Evolutionary conservation across 2,888 invertebrate species (phyloP).

Genomic region (Sphaerophoria taeniata): DNA sequence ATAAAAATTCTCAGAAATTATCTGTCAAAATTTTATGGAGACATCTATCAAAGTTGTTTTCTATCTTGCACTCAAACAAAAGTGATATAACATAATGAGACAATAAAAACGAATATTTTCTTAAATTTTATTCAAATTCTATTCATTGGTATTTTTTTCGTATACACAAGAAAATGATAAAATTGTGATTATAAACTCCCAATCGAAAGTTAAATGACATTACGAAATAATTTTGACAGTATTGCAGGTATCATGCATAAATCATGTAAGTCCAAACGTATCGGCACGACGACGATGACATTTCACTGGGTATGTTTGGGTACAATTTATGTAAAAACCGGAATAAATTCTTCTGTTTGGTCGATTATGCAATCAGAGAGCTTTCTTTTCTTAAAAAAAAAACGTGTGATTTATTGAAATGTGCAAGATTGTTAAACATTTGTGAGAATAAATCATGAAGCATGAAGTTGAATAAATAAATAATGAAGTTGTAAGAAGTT

Average conservation of each 20-base stretch:
- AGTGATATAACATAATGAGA: constrained; percentile 12
- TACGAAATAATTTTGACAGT: constrained; percentile 14
- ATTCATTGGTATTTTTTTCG: constrained; percentile 13
- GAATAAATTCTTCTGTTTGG: too few relatives aligned
- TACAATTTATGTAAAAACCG: neutral
- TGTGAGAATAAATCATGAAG: neutral
- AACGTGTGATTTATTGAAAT: neutral
- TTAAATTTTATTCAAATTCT: constrained; percentile 51
- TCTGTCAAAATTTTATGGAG: constrained; percentile 32
- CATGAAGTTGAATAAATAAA: neutral
- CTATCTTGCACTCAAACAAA: neutral
- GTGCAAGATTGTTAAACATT: neutral
- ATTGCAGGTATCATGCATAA: neutral
- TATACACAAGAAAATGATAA: constrained; percentile 1
- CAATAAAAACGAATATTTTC: neutral
- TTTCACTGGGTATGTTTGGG: neutral
- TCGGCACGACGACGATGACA: constrained; percentile 16
- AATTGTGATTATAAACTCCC: neutral
- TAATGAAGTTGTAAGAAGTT: neutral
- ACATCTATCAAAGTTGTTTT: constrained; percentile 37
- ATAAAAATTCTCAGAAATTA: neutral
- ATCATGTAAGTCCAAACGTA: neutral
- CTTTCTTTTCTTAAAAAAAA: neutral
- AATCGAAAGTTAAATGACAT: constrained; percentile 9
- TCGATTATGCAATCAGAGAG: neutral